phyloP scores from a whole-genome alignment of 1,140 invertebrate genomes.

The Atopsyche davidsoni region DNA sequence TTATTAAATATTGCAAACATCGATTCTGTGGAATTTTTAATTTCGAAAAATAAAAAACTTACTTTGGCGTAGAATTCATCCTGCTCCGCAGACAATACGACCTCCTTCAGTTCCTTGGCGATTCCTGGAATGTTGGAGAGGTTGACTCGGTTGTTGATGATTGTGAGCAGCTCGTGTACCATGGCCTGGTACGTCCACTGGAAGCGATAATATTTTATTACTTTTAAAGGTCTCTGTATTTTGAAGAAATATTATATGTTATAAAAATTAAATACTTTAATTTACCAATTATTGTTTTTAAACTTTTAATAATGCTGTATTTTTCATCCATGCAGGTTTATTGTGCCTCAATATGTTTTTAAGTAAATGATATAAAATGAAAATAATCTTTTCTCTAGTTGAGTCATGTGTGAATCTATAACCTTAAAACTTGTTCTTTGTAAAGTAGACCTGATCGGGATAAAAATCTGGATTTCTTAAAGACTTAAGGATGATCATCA shows the following conservation, averaged over 20 bases:
- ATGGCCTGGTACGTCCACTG: constrained; percentile 99
- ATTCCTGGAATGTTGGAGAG: constrained; percentile 75
- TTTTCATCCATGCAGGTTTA: too few relatives aligned
- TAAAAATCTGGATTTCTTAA: too few relatives aligned
- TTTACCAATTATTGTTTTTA: background rate
- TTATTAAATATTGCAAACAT: constrained; percentile 6
- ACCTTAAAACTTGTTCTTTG: too few relatives aligned
- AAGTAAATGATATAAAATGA: too few relatives aligned
- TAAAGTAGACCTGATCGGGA: too few relatives aligned
- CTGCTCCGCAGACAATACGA: constrained; percentile 90
- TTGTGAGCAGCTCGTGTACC: constrained; percentile 95
- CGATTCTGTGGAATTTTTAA: constrained; percentile 7
- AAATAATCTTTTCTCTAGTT: too few relatives aligned
- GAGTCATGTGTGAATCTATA: too few relatives aligned
- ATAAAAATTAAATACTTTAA: background rate
- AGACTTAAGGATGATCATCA: too few relatives aligned
- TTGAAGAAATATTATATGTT: background rate
- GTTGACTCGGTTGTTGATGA: constrained; percentile 93
- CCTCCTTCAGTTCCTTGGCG: constrained; percentile 85
- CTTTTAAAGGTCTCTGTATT: background rate
- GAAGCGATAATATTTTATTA: constrained; percentile 24
- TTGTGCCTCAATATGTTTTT: too few relatives aligned
- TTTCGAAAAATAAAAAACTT: constrained; percentile 31
- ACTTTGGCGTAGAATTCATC: constrained; percentile 96
- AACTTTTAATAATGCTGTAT: too few relatives aligned